These are phyloP conservation scores for Myzus persicae DNA, from an alignment of 1,140 invertebrate species.

Conservation along the genomic window DNA sequence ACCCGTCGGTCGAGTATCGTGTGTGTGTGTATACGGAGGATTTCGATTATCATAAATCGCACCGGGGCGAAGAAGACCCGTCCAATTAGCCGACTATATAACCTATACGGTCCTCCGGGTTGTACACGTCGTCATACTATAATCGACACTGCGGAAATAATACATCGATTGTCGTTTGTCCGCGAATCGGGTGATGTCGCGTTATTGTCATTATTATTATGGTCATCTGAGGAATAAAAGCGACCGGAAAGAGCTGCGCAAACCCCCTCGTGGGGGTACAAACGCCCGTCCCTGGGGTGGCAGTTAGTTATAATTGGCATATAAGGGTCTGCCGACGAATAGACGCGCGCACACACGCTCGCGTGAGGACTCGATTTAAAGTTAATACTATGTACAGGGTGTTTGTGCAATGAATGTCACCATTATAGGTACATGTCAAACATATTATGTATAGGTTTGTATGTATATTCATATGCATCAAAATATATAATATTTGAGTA, in stretches of 20 bases:
- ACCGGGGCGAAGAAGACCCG: neutral
- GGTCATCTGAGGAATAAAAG: conserved; percentile 45
- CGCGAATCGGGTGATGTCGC: neutral
- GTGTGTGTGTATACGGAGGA: neutral
- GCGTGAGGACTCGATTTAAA: neutral
- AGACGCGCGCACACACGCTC: neutral
- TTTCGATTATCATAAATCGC: conserved; percentile 50
- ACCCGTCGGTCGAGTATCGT: neutral
- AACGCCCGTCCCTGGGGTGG: conserved; percentile 42
- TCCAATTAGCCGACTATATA: conserved; percentile 39
- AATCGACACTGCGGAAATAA: conserved; percentile 39
- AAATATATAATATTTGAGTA: neutral
- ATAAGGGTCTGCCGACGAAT: conserved; percentile 31
- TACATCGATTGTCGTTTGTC: conserved; percentile 56
- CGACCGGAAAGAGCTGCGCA: conserved; percentile 13
- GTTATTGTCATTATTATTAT: neutral
- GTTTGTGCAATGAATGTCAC: neutral
- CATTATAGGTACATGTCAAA: neutral
- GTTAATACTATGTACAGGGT: conserved; percentile 16
- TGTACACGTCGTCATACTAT: neutral
- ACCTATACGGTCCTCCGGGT: conserved; percentile 6
- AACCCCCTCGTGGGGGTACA: neutral
- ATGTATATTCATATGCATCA: no score
- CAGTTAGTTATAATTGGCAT: conserved; percentile 59
- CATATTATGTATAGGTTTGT: no score